Percentiles rank a stretch among this genome's conserved stretches.
Conservation (phyloP, 2,113 vertebrate genomes). For the Barbus barbus region DNA sequence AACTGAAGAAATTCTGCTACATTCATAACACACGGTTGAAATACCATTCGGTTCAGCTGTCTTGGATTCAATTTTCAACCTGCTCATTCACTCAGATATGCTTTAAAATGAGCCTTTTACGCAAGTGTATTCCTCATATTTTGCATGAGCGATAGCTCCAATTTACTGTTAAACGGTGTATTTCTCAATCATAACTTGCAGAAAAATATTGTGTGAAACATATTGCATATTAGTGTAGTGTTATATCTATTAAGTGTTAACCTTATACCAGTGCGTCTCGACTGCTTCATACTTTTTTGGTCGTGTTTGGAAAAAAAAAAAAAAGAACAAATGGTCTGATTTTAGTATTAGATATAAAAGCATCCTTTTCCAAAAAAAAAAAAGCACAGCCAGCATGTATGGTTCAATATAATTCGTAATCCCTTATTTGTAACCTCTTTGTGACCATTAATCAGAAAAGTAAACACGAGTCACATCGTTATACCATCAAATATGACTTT, state of each 20-base stretch:
- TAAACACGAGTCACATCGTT: constrained; percentile 44
- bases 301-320: too few species aligned
- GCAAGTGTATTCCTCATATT: constrained; percentile 18
- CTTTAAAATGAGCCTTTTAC: constrained; percentile 24
- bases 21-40: constrained; percentile 30
- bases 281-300: too few species aligned
- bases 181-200: not conserved
- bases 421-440: not conserved
- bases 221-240: not conserved
- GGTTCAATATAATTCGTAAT: too few species aligned
- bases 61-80: constrained; percentile 44
- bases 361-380: not conserved
- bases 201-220: not conserved
- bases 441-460: not conserved
- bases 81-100: constrained; percentile 16
- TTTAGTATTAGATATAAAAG: not conserved
- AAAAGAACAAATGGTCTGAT: not conserved
- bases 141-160: not conserved
- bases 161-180: not conserved
- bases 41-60: constrained; percentile 54
- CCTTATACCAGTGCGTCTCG: not conserved
- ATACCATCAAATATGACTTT: constrained; percentile 74
- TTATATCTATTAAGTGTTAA: not conserved
- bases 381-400: not conserved
- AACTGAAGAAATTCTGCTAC: constrained; percentile 21